These are phyloP conservation scores for Tachystola acroxantha DNA, from an alignment of 2,888 invertebrate genomes.

Conservation along the genomic window DNA sequence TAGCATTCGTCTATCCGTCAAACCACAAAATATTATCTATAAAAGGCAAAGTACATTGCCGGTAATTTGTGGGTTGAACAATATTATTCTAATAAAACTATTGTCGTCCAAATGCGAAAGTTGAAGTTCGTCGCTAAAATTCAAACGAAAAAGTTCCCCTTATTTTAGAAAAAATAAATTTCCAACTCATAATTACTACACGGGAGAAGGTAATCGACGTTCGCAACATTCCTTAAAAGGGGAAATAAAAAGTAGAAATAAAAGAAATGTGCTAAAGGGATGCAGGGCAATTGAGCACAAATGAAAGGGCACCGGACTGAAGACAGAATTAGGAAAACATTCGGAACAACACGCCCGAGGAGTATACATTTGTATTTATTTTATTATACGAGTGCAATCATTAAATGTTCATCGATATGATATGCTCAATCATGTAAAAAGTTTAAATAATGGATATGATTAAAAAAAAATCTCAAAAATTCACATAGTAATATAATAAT, in stretches of 20 bases:
- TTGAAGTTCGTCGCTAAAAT: slow-evolving; percentile 1
- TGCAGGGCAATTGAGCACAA: slow-evolving; percentile 65
- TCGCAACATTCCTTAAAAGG: slow-evolving; percentile 51
- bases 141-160: slow-evolving; percentile 22
- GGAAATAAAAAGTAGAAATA: slow-evolving; percentile 54
- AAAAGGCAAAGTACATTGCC: too few relatives aligned
- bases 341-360: slow-evolving; percentile 26
- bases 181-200: slow-evolving; percentile 50
- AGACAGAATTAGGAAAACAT: slow-evolving; percentile 62
- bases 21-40: too few relatives aligned
- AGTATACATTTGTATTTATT: too few relatives aligned
- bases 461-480: too few relatives aligned
- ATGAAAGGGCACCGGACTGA: slow-evolving; percentile 64
- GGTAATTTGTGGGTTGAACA: too few relatives aligned
- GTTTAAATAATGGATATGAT: too few relatives aligned
- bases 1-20: too few relatives aligned
- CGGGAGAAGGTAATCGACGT: slow-evolving; percentile 36
- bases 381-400: too few relatives aligned
- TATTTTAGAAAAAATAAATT: slow-evolving; percentile 37
- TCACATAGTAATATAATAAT: too few relatives aligned
- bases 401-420: too few relatives aligned
- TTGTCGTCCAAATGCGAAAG: slow-evolving; percentile 5
- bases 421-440: too few relatives aligned
- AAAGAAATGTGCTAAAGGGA: slow-evolving; percentile 71
- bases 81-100: not conserved